Evolutionary conservation across 1,140 invertebrate genomes (phyloP), one percentile per base, ranked within the genome.

Genomic region (Plodia interpunctella): DNA sequence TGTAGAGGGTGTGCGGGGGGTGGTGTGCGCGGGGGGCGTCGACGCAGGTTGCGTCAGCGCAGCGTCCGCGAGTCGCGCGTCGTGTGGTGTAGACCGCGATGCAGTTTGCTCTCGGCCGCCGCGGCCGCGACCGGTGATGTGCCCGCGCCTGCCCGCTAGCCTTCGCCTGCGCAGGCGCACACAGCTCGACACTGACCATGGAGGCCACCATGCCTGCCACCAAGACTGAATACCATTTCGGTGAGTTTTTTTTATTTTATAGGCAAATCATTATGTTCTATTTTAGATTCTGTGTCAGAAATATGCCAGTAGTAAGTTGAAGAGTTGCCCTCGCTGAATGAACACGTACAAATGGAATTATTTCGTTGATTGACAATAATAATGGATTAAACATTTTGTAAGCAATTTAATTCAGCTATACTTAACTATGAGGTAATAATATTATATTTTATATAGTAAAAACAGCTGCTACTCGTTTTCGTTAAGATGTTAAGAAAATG

Each of bases 141-240:
- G 19, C 35, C 64, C 59, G 20, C 59, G 30, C 55, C 54, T 52
- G 44, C 54, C 54, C n/a, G 52, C 50, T 28, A 49, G 55, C 30
- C 49, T 60, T 28, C 53, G 55, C 59, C 60, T 58, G 57, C 62
- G 54, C 55, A 49, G 50, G 50, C 62, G 56, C 28, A 44, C 2
- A n/a, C 38, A 9, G 1, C 38, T 2, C 38, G 13, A 44, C 38
- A n/a, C 13, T 11, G 32, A 2, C 55, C 53, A 70, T 70, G 65
- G 63, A 66, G 49, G 32, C 57, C 49, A 20, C 59, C 6, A 78
- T 83, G 76, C 67, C 75, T 19, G 53, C 66, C 55, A 72, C 71
- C 51, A 80, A 82, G 62, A 70, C 72, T 63, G 76, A 83, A 18
- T 83, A 83, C 65, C 74, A 72, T 49, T 86, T 78, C 63, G 83